These are phyloP conservation scores for Phocides pigmalion DNA, from an alignment of 1,140 invertebrate species.

Conservation along the genomic window DNA sequence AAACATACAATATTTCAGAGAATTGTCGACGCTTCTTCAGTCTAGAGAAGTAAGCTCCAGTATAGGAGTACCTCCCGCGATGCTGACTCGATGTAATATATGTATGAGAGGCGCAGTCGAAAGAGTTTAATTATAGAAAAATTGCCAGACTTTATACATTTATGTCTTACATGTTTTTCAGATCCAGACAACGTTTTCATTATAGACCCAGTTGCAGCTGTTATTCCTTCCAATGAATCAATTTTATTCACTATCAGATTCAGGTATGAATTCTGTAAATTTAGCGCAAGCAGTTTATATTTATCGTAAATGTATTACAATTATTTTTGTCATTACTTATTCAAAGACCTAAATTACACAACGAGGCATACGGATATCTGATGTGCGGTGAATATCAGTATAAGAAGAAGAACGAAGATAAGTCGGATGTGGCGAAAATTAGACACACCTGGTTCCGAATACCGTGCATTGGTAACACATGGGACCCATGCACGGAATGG, in stretches of 20 bases:
- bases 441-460: constrained; percentile 71
- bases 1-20: too few species aligned
- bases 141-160: not conserved
- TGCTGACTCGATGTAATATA: too few species aligned
- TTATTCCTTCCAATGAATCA: constrained; percentile 70
- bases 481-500: constrained; percentile 68
- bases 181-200: constrained; percentile 72
- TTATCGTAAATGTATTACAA: too few species aligned
- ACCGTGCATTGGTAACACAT: constrained; percentile 72
- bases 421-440: constrained; percentile 42
- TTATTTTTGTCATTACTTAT: not conserved
- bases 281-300: too few species aligned
- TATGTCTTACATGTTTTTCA: constrained; percentile 43
- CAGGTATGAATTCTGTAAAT: constrained; percentile 64
- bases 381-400: constrained; percentile 72
- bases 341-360: constrained; percentile 61
- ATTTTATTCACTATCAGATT: constrained; percentile 72
- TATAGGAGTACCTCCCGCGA: too few species aligned
- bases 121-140: too few species aligned
- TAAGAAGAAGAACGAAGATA: constrained; percentile 46
- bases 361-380: constrained; percentile 66
- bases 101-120: too few species aligned
- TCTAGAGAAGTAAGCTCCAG: too few species aligned
- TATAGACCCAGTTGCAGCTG: constrained; percentile 62
- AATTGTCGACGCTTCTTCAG: too few species aligned